A percentile compares a stretch with the other conserved stretches of the same genome.
Conservation (phyloP, 2,888 invertebrate genomes). For the Cheilosia variabilis region DNA sequence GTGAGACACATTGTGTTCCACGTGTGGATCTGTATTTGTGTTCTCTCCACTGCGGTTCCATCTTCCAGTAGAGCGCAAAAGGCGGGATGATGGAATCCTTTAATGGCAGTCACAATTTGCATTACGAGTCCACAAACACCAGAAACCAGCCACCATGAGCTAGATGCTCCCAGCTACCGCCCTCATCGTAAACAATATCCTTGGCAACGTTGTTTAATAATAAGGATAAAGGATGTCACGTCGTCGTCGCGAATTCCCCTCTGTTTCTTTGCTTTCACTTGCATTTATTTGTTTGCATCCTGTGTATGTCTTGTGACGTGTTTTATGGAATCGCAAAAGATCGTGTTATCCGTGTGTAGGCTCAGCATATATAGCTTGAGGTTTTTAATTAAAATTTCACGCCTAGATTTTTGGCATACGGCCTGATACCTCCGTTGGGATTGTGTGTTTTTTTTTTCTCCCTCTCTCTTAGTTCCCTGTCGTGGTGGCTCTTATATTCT, state of each 20-base stretch:
- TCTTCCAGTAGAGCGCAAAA: conserved; percentile 28
- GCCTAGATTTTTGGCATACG: conserved; percentile 66
- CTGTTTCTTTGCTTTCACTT: conserved; percentile 23
- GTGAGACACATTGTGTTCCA: conserved; percentile 44
- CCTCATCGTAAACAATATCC: conserved; percentile 61
- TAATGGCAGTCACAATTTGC: conserved; percentile 66
- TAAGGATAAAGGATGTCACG: conserved; percentile 71
- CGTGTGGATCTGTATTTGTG: background rate
- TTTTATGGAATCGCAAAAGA: conserved; percentile 26
- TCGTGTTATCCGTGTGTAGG: conserved; percentile 1
- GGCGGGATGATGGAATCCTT: conserved; percentile 60
- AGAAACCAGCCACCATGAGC: conserved; percentile 32
- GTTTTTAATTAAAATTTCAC: conserved; percentile 73
- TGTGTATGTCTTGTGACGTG: conserved; percentile 23
- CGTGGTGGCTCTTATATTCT: conserved; percentile 1
- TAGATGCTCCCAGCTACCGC: conserved; percentile 15
- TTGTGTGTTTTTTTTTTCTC: background rate
- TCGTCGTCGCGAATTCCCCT: conserved; percentile 33
- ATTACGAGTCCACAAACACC: conserved; percentile 64
- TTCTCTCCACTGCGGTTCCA: conserved; percentile 3
- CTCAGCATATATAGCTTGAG: conserved; percentile 15
- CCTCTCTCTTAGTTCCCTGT: background rate
- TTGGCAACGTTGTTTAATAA: conserved; percentile 72
- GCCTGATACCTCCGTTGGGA: conserved; percentile 44
- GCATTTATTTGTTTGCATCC: conserved; percentile 54